These are phyloP conservation scores for Macrocentrus cingulum DNA, from an alignment of 1,140 invertebrate species.

Conservation along the genomic window DNA sequence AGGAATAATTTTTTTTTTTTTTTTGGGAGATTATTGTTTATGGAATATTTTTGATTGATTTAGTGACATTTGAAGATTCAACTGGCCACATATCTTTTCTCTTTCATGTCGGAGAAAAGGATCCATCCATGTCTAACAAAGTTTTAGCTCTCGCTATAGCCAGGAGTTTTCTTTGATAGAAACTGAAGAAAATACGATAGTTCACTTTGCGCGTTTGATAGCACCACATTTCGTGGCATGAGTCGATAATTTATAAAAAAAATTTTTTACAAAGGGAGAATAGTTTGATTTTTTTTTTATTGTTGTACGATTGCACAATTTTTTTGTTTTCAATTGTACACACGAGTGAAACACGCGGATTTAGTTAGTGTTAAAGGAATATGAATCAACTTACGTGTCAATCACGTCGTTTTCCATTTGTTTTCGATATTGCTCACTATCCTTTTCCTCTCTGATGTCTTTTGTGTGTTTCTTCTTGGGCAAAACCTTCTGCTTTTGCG, in stretches of 20 bases:
- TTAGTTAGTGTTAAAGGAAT: conserved; percentile 8
- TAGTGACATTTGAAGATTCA: too few species aligned
- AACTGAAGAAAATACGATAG: conserved; percentile 12
- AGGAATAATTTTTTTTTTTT: too few species aligned
- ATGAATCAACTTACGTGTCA: conserved; percentile 23
- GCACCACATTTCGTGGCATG: not conserved
- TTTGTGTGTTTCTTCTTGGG: not conserved
- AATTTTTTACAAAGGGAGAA: conserved; percentile 8
- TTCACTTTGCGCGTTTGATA: conserved; percentile 4
- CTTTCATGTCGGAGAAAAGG: not conserved
- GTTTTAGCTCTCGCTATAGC: not conserved
- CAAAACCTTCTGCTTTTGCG: not conserved
- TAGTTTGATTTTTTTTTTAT: not conserved
- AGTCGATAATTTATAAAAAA: conserved; percentile 1
- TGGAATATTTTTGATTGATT: too few species aligned
- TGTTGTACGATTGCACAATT: conserved; percentile 7
- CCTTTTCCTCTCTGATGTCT: not conserved
- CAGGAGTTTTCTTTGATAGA: conserved; percentile 6
- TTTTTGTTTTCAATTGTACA: conserved; percentile 1
- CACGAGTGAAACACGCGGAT: not conserved
- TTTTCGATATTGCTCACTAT: not conserved
- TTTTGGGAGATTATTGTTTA: too few species aligned
- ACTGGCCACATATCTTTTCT: too few species aligned
- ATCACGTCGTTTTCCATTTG: conserved; percentile 25
- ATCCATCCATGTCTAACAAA: not conserved